These are phyloP conservation scores for Arnoldichthys spilopterus DNA, from an alignment of 2,797 vertebrate species.

Conservation along the genomic window DNA sequence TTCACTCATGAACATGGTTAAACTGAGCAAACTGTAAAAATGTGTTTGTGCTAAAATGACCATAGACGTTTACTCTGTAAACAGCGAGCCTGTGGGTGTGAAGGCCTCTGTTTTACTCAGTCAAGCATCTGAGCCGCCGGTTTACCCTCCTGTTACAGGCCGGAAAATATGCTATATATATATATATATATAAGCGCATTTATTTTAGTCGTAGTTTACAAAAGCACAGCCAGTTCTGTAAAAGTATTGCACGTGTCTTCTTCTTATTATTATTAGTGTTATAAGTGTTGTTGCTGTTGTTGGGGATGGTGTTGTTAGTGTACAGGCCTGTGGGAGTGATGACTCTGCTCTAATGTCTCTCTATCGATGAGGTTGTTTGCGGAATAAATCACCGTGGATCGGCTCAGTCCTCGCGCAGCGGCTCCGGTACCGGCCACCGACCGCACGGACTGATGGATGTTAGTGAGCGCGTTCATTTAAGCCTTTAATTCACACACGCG, in stretches of 20 bases:
- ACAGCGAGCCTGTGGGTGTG: neutral
- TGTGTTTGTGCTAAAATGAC: too few relatives aligned
- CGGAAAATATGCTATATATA: neutral
- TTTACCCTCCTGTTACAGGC: neutral
- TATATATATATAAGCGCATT: neutral
- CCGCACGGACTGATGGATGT: slow-evolving; percentile 59
- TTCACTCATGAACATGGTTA: too few relatives aligned
- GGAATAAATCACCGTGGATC: slow-evolving; percentile 63
- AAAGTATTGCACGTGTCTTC: neutral
- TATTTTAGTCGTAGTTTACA: too few relatives aligned
- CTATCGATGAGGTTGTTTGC: slow-evolving; percentile 63
- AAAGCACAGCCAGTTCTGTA: too few relatives aligned
- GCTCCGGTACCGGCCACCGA: slow-evolving; percentile 52
- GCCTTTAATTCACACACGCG: slow-evolving; percentile 50
- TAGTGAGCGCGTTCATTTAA: slow-evolving; percentile 44
- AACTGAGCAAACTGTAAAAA: too few relatives aligned
- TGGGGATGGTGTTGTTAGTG: slow-evolving; percentile 9
- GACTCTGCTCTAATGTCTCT: slow-evolving; percentile 61
- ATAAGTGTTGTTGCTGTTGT: neutral
- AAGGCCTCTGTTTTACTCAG: neutral
- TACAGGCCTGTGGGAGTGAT: slow-evolving; percentile 46
- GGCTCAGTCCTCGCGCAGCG: slow-evolving; percentile 45
- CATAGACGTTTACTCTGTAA: too few relatives aligned
- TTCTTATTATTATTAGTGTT: neutral
- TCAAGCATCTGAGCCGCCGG: neutral